Conservation (phyloP, 53 echinoderm and acorn worm species). For the Holothuria leucospilota region DNA sequence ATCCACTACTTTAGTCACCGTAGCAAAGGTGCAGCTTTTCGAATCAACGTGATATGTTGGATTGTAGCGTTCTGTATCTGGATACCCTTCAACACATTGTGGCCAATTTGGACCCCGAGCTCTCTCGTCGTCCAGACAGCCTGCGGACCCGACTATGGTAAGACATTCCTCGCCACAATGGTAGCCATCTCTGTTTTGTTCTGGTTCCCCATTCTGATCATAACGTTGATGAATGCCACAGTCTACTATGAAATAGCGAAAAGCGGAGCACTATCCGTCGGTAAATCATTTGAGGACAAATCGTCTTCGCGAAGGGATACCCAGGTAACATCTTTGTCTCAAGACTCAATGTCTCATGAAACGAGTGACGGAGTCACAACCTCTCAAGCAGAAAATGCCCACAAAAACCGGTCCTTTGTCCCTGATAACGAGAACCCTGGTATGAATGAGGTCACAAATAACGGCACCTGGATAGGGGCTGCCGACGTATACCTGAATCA, state of each 20-base stretch:
- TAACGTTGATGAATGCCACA: not conserved
- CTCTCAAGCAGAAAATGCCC: no score
- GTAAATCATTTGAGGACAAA: conserved; percentile 7
- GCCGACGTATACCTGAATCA: not conserved
- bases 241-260: not conserved
- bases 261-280: not conserved
- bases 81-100: conserved; percentile 27
- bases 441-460: no score
- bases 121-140: not conserved
- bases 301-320: not conserved
- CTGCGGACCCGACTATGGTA: conserved; percentile 1
- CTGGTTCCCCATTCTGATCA: not conserved
- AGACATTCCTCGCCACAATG: not conserved
- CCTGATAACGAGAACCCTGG: no score
- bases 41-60: conserved; percentile 29
- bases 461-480: not conserved
- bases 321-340: no score
- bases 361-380: no score
- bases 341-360: no score
- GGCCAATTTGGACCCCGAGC: conserved; percentile 20
- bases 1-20: conserved; percentile 36
- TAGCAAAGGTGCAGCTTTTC: conserved; percentile 14
- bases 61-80: conserved; percentile 38
- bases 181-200: not conserved
- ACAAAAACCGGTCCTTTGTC: no score